Evolutionary conservation across 2,797 vertebrate species (phyloP).

Genomic region (Caiman crocodilus): DNA sequence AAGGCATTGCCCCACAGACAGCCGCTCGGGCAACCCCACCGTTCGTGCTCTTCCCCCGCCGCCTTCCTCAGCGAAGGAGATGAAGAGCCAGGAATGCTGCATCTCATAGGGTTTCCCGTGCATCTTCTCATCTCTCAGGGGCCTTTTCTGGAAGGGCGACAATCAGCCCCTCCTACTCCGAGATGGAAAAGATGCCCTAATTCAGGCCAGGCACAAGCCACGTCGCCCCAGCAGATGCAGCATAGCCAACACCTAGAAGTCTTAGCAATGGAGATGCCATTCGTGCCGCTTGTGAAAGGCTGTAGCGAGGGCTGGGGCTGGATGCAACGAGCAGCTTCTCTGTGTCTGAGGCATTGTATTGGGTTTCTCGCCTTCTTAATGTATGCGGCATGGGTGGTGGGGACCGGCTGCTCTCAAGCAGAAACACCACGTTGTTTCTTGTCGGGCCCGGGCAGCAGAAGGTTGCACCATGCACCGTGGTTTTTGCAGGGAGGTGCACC

Average conservation of each 20-base stretch:
- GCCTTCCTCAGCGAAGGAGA: neutral
- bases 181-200: neutral
- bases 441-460: neutral
- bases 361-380: neutral
- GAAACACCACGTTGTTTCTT: neutral
- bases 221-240: neutral
- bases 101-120: neutral
- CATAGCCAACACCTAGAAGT: neutral
- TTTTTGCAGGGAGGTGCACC: neutral
- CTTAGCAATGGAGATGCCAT: neutral
- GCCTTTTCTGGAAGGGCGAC: neutral
- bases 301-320: neutral
- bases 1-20: accelerated
- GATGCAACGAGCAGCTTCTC: neutral
- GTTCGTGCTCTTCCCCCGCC: neutral
- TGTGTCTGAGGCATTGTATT: neutral
- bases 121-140: neutral
- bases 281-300: neutral
- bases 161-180: neutral
- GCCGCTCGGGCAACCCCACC: neutral
- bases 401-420: neutral
- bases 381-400: neutral
- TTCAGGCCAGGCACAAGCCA: neutral
- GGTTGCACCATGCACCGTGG: neutral
- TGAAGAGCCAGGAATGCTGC: neutral